Percentiles rank a stretch among this genome's conserved stretches.
Evolutionary conservation across 2,797 vertebrate species (phyloP).

Genomic region (Melanotaenia parkinsoni): DNA sequence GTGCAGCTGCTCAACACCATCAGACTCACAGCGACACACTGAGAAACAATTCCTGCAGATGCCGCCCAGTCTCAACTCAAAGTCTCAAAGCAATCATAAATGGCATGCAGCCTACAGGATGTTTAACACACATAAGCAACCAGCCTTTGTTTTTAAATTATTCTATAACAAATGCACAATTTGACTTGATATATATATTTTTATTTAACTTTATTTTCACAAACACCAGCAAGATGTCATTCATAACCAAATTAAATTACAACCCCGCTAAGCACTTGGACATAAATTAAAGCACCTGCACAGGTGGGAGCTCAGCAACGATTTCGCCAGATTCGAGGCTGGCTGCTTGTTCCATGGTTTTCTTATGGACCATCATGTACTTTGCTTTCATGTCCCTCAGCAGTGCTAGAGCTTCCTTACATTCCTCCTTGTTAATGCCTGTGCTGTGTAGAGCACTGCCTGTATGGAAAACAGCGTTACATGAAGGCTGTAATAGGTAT

Average conservation of each 20-base stretch:
- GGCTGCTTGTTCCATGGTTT: constrained; percentile 56
- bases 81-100: background rate
- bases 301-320: constrained; percentile 9
- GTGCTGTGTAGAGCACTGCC: constrained; percentile 50
- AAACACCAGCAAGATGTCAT: background rate
- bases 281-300: background rate
- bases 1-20: constrained; percentile 45
- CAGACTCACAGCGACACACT: constrained; percentile 7
- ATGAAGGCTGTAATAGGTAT: background rate
- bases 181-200: background rate
- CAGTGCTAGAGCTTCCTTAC: constrained; percentile 69
- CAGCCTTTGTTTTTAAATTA: background rate
- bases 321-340: constrained; percentile 25
- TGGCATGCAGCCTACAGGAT: background rate
- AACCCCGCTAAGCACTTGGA: background rate
- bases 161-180: background rate
- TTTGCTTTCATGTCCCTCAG: constrained; percentile 76
- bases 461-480: constrained; percentile 44
- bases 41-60: constrained; percentile 10
- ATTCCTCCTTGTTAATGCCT: constrained; percentile 49
- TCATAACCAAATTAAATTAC: background rate
- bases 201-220: background rate
- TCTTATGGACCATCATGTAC: constrained; percentile 63
- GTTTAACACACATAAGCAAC: background rate
- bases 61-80: background rate